phyloP scores from a whole-genome alignment of 2,113 vertebrate species.

The Spermophilus dauricus region DNA sequence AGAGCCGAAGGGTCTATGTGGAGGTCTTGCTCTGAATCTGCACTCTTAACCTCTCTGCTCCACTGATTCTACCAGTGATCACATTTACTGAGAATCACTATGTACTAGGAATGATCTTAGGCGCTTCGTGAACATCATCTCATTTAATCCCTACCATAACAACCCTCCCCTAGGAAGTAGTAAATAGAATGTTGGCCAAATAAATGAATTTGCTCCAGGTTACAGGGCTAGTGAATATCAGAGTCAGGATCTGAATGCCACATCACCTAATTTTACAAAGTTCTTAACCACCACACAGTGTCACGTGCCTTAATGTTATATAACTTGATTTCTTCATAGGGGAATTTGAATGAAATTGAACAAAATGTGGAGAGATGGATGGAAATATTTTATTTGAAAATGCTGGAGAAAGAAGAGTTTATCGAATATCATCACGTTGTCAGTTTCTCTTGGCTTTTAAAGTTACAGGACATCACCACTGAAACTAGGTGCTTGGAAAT shows the following conservation, averaged over 20 bases:
- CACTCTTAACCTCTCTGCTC: not conserved
- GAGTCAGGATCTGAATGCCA: not conserved
- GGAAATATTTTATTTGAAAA: slow-evolving; percentile 38
- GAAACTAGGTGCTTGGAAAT: not conserved
- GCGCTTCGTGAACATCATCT: not conserved
- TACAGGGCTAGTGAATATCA: not conserved
- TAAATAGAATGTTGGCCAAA: not conserved
- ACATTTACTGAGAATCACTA: not conserved
- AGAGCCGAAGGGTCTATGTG: not conserved
- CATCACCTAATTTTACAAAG: not conserved
- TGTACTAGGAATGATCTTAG: not conserved
- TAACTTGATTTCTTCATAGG: not conserved
- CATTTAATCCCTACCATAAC: not conserved
- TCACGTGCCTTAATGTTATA: not conserved
- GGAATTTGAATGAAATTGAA: slow-evolving; percentile 35
- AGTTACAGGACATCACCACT: not conserved
- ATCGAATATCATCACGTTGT: slow-evolving; percentile 26
- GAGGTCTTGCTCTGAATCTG: not conserved
- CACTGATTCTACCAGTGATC: not conserved
- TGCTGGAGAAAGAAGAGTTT: not conserved
- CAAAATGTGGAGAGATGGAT: not conserved
- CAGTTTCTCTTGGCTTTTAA: slow-evolving; percentile 57
- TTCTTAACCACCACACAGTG: not conserved
- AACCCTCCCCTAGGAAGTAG: not conserved
- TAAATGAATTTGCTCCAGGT: not conserved